These are phyloP conservation scores for Limanda limanda DNA, from an alignment of 2,113 vertebrate genomes.

Conservation along the genomic window DNA sequence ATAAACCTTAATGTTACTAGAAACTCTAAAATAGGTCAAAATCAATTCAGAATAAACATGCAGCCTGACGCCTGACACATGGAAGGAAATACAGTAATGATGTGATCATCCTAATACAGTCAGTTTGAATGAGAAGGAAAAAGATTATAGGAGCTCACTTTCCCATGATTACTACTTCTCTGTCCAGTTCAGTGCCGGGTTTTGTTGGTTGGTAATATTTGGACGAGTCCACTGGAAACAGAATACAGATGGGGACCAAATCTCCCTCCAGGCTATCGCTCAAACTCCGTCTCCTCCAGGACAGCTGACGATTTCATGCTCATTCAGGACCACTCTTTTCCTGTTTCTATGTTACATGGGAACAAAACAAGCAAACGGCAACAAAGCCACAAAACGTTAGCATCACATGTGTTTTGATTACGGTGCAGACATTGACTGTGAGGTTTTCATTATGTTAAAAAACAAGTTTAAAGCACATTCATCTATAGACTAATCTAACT, in stretches of 20 bases:
- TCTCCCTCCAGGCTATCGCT: slow-evolving; percentile 26
- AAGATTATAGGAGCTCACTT: slow-evolving; percentile 5
- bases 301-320: slow-evolving; percentile 60
- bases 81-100: slow-evolving; percentile 7
- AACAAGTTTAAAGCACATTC: no score
- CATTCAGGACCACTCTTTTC: slow-evolving; percentile 19
- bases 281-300: slow-evolving; percentile 17
- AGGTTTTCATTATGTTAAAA: no score
- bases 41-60: background rate
- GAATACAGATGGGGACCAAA: slow-evolving; percentile 44
- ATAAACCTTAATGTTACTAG: background rate
- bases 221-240: slow-evolving; percentile 40
- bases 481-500: no score
- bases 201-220: slow-evolving; percentile 22
- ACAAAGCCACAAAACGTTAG: background rate
- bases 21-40: slow-evolving; percentile 1
- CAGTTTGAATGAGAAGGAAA: slow-evolving; percentile 2
- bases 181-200: slow-evolving; percentile 1
- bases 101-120: slow-evolving; percentile 7
- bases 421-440: no score
- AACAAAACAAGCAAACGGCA: slow-evolving; percentile 5
- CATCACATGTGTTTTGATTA: background rate
- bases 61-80: slow-evolving; percentile 7
- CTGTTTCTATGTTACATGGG: background rate
- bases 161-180: slow-evolving; percentile 21